Percentiles rank a stretch among this genome's conserved stretches.
phyloP scores from a whole-genome alignment of 30 jellyfish, hydroid and myxozoan species.

The Cassiopea xamachana region DNA sequence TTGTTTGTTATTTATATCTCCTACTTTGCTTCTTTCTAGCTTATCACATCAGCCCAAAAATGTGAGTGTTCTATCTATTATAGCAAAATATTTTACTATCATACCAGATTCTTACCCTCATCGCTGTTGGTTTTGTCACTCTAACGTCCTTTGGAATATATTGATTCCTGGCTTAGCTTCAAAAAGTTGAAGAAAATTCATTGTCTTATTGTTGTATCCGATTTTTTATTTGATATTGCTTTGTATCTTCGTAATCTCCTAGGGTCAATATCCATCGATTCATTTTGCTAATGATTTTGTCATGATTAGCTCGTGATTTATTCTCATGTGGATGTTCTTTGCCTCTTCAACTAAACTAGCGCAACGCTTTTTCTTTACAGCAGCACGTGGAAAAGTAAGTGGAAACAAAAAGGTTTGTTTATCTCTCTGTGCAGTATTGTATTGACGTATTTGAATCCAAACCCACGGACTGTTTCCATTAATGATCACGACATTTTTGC shows the following conservation, averaged over 20 bases:
- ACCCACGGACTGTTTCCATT: neutral
- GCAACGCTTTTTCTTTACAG: constrained; percentile 11
- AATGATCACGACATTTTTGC: neutral
- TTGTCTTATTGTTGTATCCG: too few relatives aligned
- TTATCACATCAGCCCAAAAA: constrained; percentile 23
- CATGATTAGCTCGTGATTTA: neutral
- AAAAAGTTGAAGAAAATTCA: too few relatives aligned
- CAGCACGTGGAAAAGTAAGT: constrained; percentile 69
- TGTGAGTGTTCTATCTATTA: neutral
- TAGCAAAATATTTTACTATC: neutral
- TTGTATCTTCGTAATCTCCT: too few relatives aligned
- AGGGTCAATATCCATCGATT: too few relatives aligned
- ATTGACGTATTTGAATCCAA: neutral
- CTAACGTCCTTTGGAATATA: too few relatives aligned
- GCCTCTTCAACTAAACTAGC: neutral
- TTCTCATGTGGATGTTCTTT: neutral
- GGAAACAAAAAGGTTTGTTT: constrained; percentile 69
- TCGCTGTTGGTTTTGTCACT: too few relatives aligned
- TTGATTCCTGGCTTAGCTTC: too few relatives aligned
- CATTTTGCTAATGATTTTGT: too few relatives aligned
- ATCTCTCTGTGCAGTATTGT: neutral
- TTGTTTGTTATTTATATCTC: too few relatives aligned
- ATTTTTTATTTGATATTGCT: too few relatives aligned
- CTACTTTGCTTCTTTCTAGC: neutral
- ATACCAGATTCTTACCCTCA: neutral